Evolutionary conservation across 1,140 invertebrate species (phyloP), one percentile per base, ranked within the genome.

Genomic region (Orussus abietinus): DNA sequence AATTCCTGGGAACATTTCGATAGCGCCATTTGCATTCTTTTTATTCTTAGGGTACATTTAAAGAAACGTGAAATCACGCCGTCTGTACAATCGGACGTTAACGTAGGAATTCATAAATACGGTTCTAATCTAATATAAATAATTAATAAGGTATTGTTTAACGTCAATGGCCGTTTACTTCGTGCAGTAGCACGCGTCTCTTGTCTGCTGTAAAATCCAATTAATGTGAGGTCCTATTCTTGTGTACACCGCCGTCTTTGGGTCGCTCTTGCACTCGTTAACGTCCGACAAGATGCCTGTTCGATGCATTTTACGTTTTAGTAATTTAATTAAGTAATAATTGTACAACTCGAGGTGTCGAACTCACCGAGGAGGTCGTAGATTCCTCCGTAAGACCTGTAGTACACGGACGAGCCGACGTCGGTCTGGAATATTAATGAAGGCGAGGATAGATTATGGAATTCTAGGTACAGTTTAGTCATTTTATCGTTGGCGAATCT

Each of bases 121-220:
- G 22, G n/a, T 25, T 25, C 6, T 25, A 7, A 25, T 7, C n/a
- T 7, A 7, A 25, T 25, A 25, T 25, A n/a, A 7, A 25, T 25
- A 25, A 7, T 6, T 25, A 25, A 7, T 7, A 7, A 25, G n/a
- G 6, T 6, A 25, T 25, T n/a, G 22, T 7, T 25, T 25, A 25
- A 7, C 6, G 22, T 25, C 22, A 25, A 7, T 19, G 26, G 18
- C 4, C 17, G 39, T n/a, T 51, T 50, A 62, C 65, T 75, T 76
- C 12, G 61, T 38, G 39, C 80, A 82, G 46, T 77, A 79, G 43
- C 75, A 79, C 1, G 77, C 75, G 47, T 77, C 72, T 49, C 63
- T 72, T 3, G 77, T 80, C 21, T 78, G 64, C 38, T 76, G 64
- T 12, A 76, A 64, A 47, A 86, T 82, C 82, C 83, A 85, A 11